Base-by-base conservation (phyloP, 2,113 vertebrate genomes). In the Beaufortia kweichowensis region DNA sequence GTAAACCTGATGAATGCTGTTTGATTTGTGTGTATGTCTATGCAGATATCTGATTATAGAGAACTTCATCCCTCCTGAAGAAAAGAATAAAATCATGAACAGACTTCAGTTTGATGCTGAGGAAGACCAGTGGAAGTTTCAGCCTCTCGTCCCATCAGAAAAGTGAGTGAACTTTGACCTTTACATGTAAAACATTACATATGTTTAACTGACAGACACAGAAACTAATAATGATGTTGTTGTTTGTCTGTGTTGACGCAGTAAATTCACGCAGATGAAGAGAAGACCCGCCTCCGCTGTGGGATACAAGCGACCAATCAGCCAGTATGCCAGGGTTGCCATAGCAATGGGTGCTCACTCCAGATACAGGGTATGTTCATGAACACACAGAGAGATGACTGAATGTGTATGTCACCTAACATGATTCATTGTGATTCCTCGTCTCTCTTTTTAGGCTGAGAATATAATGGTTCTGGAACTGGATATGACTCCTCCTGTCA, bases 61-160 rank as follows among this genome's bases (percentile, higher is more conserved):
- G 90, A 99, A 99, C 89, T 99, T 99, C 88, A 98, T 98, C 63
- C 97, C 97, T 0, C 96, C 97, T 0, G 97, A 98, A 75, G 97
- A 98, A 90, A 98, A 99, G 91, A 98, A 98, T 87, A 99, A 98
- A 88, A 98, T 98, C 84, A 96, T 98, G 95, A 99, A 95, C 91
- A 91, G 97, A 15, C 91, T 99, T 56, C 93, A 92, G 85, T 96
- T 97, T 24, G 96, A 99, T 19, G 83, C 93, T 0, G 96, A 98
- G 12, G 97, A 98, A 86, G 97, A 98, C 33, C 96, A 99, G 86
- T 99, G 97, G 97, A 97, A 95, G 76, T 97, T 96, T 83, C 96
- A 96, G 90, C 94, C 96, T 0, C 91, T 98, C 0, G 94, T 97
- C 74, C 93, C 94, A 1, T 89, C 93, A 0, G 93, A 95, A 79